phyloP scores from a whole-genome alignment of 2,888 invertebrate species.

The Cremastinae sp. region DNA sequence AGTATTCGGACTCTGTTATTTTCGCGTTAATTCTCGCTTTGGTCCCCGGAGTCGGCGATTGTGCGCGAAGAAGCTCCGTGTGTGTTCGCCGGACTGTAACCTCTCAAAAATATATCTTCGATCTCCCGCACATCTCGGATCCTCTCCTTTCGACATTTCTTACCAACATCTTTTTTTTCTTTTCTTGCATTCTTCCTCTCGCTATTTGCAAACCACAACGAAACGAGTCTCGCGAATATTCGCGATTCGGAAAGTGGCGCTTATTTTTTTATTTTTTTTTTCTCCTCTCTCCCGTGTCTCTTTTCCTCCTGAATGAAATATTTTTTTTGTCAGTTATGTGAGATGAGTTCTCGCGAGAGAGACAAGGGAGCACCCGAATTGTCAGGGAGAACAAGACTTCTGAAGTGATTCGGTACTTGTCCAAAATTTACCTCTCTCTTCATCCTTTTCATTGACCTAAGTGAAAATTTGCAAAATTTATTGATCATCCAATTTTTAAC shows the following conservation, averaged over 20 bases:
- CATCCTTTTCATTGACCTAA: neutral
- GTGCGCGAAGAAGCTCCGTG: conserved; percentile 44
- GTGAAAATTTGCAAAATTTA: neutral
- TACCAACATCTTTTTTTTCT: neutral
- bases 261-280: conserved; percentile 18
- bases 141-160: neutral
- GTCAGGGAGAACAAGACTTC: conserved; percentile 43
- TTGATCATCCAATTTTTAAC: too few relatives aligned
- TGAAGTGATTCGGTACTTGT: conserved; percentile 56
- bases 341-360: conserved; percentile 13
- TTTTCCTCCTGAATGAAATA: conserved; percentile 18
- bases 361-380: conserved; percentile 16
- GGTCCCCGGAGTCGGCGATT: conserved; percentile 79
- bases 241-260: neutral
- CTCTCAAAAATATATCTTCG: conserved; percentile 52
- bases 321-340: conserved; percentile 22
- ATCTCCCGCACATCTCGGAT: conserved; percentile 31
- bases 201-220: neutral
- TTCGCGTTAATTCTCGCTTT: conserved; percentile 10
- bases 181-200: neutral
- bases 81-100: conserved; percentile 58
- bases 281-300: neutral
- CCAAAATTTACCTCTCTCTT: neutral
- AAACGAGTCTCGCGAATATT: neutral
- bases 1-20: conserved; percentile 5